Evolutionary conservation across 2,888 invertebrate species (phyloP).

Genomic region (Diabrotica balteata): DNA sequence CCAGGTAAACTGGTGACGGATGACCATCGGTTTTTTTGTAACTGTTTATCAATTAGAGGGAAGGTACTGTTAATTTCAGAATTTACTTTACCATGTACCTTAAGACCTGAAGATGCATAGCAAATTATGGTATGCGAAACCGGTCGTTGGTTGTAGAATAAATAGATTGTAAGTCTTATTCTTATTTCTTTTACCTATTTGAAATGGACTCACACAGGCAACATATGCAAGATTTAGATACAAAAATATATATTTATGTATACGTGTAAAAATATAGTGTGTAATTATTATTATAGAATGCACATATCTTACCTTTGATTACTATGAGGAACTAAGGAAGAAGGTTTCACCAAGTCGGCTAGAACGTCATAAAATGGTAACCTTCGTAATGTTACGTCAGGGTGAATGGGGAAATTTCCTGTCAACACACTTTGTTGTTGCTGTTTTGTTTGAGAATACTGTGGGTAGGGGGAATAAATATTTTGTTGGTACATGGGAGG

Average conservation of each 20-base stretch:
- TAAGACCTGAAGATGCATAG: no score
- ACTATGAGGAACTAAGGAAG: conserved; percentile 77
- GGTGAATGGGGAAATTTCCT: conserved; percentile 79
- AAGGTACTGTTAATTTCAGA: no score
- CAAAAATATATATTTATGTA: background rate
- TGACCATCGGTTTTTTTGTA: no score
- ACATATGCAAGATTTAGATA: no score
- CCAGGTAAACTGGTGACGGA: no score
- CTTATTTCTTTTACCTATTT: no score
- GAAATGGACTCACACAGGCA: no score
- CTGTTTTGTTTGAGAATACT: conserved; percentile 45
- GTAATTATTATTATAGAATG: background rate
- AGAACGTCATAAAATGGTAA: conserved; percentile 92
- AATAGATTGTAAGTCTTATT: no score
- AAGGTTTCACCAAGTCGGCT: conserved; percentile 87
- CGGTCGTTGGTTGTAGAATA: no score
- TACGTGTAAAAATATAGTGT: background rate
- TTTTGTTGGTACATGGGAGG: conserved; percentile 64
- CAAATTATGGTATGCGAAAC: no score
- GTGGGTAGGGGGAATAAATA: conserved; percentile 66
- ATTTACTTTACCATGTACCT: no score
- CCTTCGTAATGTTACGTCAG: conserved; percentile 90
- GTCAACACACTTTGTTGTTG: conserved; percentile 54
- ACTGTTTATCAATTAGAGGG: no score
- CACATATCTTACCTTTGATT: conserved; percentile 60